Base-by-base conservation (phyloP, 2,113 vertebrate genomes). In the Clupea harengus region DNA sequence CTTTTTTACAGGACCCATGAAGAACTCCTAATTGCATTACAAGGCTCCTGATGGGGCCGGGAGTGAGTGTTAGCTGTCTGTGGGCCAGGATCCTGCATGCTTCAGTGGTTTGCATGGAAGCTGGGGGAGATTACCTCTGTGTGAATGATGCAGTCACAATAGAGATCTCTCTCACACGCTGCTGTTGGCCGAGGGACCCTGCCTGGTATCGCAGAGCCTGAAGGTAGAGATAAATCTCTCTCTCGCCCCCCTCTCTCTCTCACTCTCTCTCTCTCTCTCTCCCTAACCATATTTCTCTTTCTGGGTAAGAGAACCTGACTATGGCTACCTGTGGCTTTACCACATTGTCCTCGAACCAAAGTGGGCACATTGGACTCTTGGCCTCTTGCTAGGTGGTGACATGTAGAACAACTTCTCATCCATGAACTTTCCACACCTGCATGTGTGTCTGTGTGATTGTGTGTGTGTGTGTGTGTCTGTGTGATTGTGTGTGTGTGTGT, bases 21-120 rank as follows among this genome's bases (percentile, higher is more conserved):
- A 28, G n/a, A 72, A 72, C 54, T 60, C 54, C 2, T 22, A 60
- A 22, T 60, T 60, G 54, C 54, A 60, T 60, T 60, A 20, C 54
- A 60, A 22, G 54, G 18, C 20, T 22, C 20, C 54, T 20, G 54
- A 60, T 60, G 54, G 54, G 54, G 18, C 54, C 22, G 64, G 32
- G 64, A 72, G 64, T 2, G 64, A 72, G 90, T 87, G 87, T 92
- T 92, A 89, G 93, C 89, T 88, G 86, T 90, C 86, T 83, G 82
- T 60, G 39, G 89, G 64, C n/a, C 25, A 32, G 83, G 64, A 85
- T 89, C 64, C 49, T 86, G 84, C 86, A 89, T 86, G 88, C 85
- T 45, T 20, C 20, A 60, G 54, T 60, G 54, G 52, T 11, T 78
- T 39, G 28, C 32, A 39, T 72, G 72, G 72, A 39, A 32, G 32